Evolutionary conservation across 2,888 invertebrate genomes (phyloP), one percentile per base, ranked within the genome.

Genomic region (Eurytoma adleriae): DNA sequence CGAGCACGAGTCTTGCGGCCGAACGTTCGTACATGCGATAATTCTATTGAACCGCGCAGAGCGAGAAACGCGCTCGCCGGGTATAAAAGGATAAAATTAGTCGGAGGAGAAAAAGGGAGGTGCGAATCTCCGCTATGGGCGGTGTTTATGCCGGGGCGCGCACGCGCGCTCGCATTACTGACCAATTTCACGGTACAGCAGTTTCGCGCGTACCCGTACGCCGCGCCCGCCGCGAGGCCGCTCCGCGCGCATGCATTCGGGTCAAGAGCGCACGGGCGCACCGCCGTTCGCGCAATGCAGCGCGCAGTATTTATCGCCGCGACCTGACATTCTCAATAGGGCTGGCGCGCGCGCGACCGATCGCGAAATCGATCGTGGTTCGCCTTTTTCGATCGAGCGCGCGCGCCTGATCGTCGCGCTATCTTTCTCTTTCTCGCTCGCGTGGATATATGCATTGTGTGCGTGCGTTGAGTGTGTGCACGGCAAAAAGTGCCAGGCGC

Each of bases 121-220:
- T 50, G 73, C 73, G 30, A 73, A 73, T 73, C 40, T 20, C 57
- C 70, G 70, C 50, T 24, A 24, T 66, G 30, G 66, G 66, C 66
- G 64, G 62, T 4, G 48, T 7, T n/a, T 48, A 18, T 48, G n/a
- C 64, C 7, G 24, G 24, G 24, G 24, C 64, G 14, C 40, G n/a
- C 62, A n/a, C 66, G 50, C 66, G 59, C 70, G 56, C 79, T 61
- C 66, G 78, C 81, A 82, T 81, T 73, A 78, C 77, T 75, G 30
- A 69, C 66, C 70, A 79, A 80, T 80, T 83, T 80, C 79, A 79
- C 77, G 76, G 57, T 79, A 79, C 81, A 79, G 73, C 72, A 80
- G 79, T 74, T 82, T 80, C 79, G 48, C 59, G 48, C 57, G 16
- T 24, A 24, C 24, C 2, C 24, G 24, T 24, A 1, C 7, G 18